Base-by-base conservation (phyloP, 2,113 vertebrate species). In the Silurus meridionalis region DNA sequence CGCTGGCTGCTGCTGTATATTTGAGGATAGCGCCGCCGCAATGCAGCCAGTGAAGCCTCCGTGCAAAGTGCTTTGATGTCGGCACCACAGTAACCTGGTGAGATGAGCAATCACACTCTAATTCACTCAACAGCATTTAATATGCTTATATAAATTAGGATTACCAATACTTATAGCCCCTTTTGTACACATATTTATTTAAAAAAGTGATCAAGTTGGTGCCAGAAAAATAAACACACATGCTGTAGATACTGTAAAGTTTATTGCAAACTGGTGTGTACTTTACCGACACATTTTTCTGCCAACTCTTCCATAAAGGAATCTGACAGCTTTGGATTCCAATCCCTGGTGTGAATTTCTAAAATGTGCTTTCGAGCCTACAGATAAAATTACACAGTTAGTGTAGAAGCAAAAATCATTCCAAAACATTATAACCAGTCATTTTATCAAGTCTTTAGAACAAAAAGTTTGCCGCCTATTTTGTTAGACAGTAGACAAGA, bases 11-110 rank as follows among this genome's bases (percentile, higher is more conserved):
- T 98, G 92, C 96, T 94, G 69, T 99, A 99, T 91, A 99, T 99
- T 95, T 99, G 98, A 13, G 98, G 98, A 67, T 99, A 99, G 85
- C 97, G 96, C 83, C 98, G 96, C 84, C 98, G 95, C 91, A 99
- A 93, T 66, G 98, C 97, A 83, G 95, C 96, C 94, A 99, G 94
- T 89, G 97, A 96, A 82, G 98, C 96, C 95, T 99, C 98, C 87
- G 98, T 99, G 95, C 98, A 99, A 97, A 99, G 96, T 96, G 98
- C 97, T 97, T 99, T 99, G 90, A 99, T 96, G 93, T 99, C 98
- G 64, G 98, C 98, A 88, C 98, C 98, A 55, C 98, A 99, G 93
- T 99, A 99, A 91, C 98, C 98, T 99, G 92, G 69, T 55, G 81
- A 63, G 15, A 81, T 0, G 5, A 71, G 15, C 23, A 17, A 25